Evolutionary conservation across 2,888 invertebrate genomes (phyloP), one percentile per base, ranked within the genome.

Genomic region (Hyalella azteca): DNA sequence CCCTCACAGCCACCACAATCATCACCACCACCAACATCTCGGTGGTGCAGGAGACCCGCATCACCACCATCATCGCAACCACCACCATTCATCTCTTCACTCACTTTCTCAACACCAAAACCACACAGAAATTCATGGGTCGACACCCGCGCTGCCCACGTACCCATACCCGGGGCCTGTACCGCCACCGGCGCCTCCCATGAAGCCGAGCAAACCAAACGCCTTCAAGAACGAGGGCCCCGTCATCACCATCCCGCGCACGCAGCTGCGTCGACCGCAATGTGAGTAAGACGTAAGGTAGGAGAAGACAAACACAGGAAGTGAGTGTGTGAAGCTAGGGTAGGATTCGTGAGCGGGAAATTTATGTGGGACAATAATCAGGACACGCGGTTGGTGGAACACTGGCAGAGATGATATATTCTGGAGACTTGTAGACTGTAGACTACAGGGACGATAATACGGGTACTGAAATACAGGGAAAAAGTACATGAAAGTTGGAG

Each of bases 51-150:
- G 22, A 11, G 15, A 59, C 32, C 22, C n/a, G 5, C 59, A 45
- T 29, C 75, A 54, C 45, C 66, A 73, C 2, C 50, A 66, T n/a
- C 32, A 36, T 4, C 78, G 66, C n/a, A 26, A 29, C 29, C 73
- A 78, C 73, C 78, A 73, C 75, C 82, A 82, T 73, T 76, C 80
- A 32, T 78, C 79, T 36, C 79, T 78, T 1, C 80, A 80, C 73
- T 77, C 80, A 0, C 80, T 80, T 22, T 49, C 73, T 19, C 76
- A 79, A 79, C 41, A 29, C 32, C 75, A 22, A 26, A 41, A 40
- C 45, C 26, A 77, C 78, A 48, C 80, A 73, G 13, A 50, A 32
- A n/a, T 39, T n/a, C 75, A 75, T 45, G 75, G 75, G 26, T 75
- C 75, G 13, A 75, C 75, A 40, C 75, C 75, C 7, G 75, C 75